Conservation (phyloP, 2,113 vertebrate species). For the Campylomormyrus numenius region DNA sequence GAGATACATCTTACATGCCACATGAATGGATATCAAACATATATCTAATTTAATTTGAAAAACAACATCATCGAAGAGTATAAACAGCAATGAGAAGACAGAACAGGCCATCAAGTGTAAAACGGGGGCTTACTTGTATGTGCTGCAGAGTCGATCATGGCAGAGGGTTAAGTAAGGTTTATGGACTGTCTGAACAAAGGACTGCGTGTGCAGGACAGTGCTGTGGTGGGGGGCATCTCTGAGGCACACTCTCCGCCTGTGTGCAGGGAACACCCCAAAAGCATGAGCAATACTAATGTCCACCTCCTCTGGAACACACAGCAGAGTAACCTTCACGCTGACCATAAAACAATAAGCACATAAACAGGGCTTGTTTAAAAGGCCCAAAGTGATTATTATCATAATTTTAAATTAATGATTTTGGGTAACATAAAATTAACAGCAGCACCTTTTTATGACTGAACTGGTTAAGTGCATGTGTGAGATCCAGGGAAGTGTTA, state of each 20-base stretch:
- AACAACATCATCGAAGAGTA: neutral
- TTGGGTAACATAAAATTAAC: neutral
- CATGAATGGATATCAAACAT: neutral
- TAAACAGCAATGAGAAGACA: neutral
- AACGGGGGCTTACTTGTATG: conserved; percentile 73
- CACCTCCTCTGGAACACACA: neutral
- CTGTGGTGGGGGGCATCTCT: neutral
- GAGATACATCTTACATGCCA: neutral
- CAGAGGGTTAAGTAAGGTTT: conserved; percentile 87
- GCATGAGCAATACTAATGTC: neutral
- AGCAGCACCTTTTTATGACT: neutral
- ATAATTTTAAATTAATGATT: neutral
- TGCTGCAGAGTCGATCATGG: conserved; percentile 76
- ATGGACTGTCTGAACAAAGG: conserved; percentile 73
- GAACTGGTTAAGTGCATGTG: neutral
- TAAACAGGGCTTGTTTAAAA: neutral
- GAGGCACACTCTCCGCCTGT: conserved; percentile 76
- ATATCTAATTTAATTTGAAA: neutral
- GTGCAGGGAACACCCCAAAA: neutral
- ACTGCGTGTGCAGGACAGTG: conserved; percentile 53
- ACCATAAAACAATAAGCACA: neutral
- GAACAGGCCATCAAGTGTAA: neutral
- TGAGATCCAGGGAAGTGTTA: neutral
- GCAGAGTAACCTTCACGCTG: neutral
- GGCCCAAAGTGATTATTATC: neutral